These are phyloP conservation scores for Piaya cayana DNA, from an alignment of 2,113 vertebrate species.

Conservation along the genomic window DNA sequence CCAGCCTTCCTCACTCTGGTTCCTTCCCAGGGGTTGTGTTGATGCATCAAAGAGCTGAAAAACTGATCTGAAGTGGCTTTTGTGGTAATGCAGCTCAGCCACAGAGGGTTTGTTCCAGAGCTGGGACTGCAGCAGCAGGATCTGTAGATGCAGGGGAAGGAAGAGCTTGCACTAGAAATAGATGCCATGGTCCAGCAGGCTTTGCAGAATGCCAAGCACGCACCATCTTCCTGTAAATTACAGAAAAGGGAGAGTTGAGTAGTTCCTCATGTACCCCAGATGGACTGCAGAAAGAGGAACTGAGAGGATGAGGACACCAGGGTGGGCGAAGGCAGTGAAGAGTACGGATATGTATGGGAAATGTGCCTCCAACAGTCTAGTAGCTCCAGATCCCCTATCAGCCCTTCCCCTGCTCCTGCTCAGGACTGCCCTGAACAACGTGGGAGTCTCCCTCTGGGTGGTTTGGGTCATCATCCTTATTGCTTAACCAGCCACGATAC, in stretches of 20 bases:
- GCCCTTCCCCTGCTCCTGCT: background rate
- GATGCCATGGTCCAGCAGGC: background rate
- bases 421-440: background rate
- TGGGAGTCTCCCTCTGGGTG: background rate
- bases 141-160: background rate
- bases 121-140: background rate
- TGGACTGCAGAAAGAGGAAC: background rate
- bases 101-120: background rate
- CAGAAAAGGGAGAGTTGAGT: background rate
- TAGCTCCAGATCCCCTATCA: background rate
- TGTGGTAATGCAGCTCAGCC: background rate
- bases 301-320: accelerated
- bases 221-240: background rate
- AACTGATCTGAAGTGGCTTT: background rate
- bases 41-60: background rate
- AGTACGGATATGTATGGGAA: background rate
- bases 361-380: background rate
- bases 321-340: background rate
- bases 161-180: slow-evolving; percentile 10
- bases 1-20: background rate
- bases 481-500: background rate
- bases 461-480: background rate
- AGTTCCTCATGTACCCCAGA: background rate
- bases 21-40: background rate
- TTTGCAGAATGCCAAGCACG: background rate